Evolutionary conservation across 2,888 invertebrate genomes (phyloP).

Genomic region (Ferdinandea cuprea): DNA sequence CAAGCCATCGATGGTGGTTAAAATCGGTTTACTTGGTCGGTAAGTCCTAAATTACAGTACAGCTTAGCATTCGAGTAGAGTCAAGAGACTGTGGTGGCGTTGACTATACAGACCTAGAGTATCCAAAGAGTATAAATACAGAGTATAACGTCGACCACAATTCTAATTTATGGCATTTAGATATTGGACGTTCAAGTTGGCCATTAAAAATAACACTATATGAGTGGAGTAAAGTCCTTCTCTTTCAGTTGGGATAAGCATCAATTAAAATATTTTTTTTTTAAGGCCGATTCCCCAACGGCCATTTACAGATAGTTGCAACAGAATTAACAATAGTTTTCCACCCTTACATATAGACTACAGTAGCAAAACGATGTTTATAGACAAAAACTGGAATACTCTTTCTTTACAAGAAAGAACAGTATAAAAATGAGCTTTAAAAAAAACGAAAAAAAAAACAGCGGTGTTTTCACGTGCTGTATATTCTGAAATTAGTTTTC

Average conservation of each 20-base stretch:
- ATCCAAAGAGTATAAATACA: not conserved
- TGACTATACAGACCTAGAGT: not conserved
- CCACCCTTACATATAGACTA: conserved; percentile 23
- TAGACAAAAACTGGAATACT: no score
- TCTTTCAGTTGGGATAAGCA: conserved; percentile 31
- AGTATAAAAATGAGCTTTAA: not conserved
- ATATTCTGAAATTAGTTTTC: conserved; percentile 59
- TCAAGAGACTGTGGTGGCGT: conserved; percentile 1
- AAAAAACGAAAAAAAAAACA: not conserved
- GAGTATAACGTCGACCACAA: conserved; percentile 53
- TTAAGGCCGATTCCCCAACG: conserved; percentile 18
- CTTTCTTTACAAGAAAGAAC: not conserved
- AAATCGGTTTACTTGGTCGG: conserved; percentile 67
- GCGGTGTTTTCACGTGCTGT: not conserved
- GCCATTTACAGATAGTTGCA: conserved; percentile 42
- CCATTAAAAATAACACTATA: conserved; percentile 54
- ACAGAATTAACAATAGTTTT: conserved; percentile 47
- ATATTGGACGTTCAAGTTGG: conserved; percentile 65
- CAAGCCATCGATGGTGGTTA: conserved; percentile 7
- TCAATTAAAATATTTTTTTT: conserved; percentile 34
- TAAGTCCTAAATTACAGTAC: conserved; percentile 66
- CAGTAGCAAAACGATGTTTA: conserved; percentile 19
- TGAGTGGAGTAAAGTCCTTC: conserved; percentile 15
- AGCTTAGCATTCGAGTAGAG: conserved; percentile 54
- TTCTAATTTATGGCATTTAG: conserved; percentile 67